A percentile compares a stretch with the other conserved stretches of the same genome.
Conservation (phyloP, 2,888 invertebrate species). For the Torymus texanus region DNA sequence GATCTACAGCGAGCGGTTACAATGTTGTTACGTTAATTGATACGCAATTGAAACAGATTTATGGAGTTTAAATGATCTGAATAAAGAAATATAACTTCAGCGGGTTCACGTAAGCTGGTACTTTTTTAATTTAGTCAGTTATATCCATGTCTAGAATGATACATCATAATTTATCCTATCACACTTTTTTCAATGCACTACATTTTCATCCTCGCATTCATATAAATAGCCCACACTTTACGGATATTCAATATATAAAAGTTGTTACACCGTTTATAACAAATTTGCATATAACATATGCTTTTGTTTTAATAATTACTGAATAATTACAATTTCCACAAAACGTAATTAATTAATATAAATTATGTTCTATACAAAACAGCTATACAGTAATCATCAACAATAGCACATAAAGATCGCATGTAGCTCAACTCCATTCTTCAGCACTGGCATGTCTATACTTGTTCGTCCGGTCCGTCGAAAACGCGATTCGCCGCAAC, state of each 20-base stretch:
- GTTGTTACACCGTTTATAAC: too few relatives aligned
- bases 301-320: too few relatives aligned
- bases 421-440: too few relatives aligned
- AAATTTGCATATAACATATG: too few relatives aligned
- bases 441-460: too few relatives aligned
- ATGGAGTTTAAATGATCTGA: constrained; percentile 26
- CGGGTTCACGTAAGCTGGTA: background rate
- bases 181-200: background rate
- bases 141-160: constrained; percentile 5
- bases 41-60: constrained; percentile 13
- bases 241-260: too few relatives aligned
- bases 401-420: too few relatives aligned
- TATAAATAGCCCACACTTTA: too few relatives aligned
- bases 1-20: background rate
- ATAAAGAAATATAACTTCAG: constrained; percentile 26
- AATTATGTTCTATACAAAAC: too few relatives aligned
- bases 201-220: background rate
- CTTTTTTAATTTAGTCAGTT: constrained; percentile 20
- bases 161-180: constrained; percentile 14
- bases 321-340: too few relatives aligned
- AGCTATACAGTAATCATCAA: too few relatives aligned
- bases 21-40: constrained; percentile 22
- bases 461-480: background rate
- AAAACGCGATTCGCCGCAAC: constrained; percentile 32
- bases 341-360: too few relatives aligned